phyloP scores from a whole-genome alignment of 2,113 vertebrate species.

The Ellobius talpinus region DNA sequence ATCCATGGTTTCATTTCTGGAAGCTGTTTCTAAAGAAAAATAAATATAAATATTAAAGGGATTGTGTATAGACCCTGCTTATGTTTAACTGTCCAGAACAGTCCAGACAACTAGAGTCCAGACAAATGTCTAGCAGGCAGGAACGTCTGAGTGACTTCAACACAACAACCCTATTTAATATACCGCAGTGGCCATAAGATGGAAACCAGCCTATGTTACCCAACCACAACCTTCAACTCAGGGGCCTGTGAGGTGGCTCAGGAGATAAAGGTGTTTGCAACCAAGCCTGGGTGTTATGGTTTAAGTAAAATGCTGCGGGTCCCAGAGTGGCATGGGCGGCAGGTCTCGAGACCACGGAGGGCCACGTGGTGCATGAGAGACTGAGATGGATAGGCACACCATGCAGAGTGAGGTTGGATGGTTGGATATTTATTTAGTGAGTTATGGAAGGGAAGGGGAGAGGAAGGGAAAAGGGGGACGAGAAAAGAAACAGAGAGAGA shows the following conservation, averaged over 20 bases:
- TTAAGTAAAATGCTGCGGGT: no score
- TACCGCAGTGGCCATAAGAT: not conserved
- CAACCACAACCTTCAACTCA: not conserved
- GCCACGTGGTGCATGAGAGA: no score
- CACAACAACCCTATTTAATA: not conserved
- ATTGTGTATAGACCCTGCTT: conserved; percentile 15
- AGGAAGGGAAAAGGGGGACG: no score
- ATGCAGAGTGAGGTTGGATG: no score
- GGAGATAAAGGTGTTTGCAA: not conserved
- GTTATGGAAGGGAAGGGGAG: no score
- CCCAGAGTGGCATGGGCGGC: no score
- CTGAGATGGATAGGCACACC: no score
- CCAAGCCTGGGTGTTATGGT: not conserved
- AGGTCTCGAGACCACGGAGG: no score
- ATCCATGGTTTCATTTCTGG: conserved; percentile 8
- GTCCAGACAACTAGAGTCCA: not conserved
- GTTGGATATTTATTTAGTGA: no score
- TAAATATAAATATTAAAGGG: conserved; percentile 11
- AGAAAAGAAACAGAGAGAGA: no score
- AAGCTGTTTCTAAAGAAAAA: conserved; percentile 38
- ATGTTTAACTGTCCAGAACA: conserved; percentile 8
- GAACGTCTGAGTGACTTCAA: not conserved
- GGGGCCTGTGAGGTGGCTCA: not conserved
- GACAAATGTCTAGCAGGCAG: conserved; percentile 22
- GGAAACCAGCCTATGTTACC: not conserved